These are phyloP conservation scores for Intellagama lesueurii DNA, from an alignment of 2,797 vertebrate species.

Conservation along the genomic window DNA sequence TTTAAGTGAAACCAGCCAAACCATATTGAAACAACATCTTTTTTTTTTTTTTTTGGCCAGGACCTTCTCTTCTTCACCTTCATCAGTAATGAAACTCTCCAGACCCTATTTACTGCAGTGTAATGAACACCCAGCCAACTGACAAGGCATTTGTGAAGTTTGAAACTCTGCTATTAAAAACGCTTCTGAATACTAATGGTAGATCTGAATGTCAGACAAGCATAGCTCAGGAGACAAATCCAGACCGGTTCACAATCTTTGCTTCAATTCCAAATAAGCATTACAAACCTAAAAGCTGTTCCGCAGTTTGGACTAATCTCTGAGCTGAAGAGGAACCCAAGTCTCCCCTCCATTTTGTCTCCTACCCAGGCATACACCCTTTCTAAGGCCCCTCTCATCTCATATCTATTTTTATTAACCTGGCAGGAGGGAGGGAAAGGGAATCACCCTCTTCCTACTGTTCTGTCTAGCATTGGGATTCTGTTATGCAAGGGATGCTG, in stretches of 20 bases:
- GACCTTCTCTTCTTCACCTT: too few relatives aligned
- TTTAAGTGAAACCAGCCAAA: too few relatives aligned
- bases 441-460: neutral
- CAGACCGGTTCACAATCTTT: neutral
- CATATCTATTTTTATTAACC: neutral
- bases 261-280: neutral
- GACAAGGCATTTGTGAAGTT: too few relatives aligned
- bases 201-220: neutral
- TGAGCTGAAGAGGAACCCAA: neutral
- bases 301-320: neutral
- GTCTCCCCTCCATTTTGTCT: neutral
- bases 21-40: too few relatives aligned
- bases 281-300: neutral
- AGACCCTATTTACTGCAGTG: too few relatives aligned
- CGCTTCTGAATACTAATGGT: neutral
- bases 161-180: too few relatives aligned
- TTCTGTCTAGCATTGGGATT: neutral
- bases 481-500: neutral
- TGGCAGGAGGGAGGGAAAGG: neutral
- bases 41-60: too few relatives aligned
- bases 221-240: neutral
- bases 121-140: too few relatives aligned
- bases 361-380: neutral
- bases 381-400: neutral
- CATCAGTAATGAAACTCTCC: too few relatives aligned